phyloP scores from a whole-genome alignment of 2,888 invertebrate species.

The Meiosimyza platycephala region DNA sequence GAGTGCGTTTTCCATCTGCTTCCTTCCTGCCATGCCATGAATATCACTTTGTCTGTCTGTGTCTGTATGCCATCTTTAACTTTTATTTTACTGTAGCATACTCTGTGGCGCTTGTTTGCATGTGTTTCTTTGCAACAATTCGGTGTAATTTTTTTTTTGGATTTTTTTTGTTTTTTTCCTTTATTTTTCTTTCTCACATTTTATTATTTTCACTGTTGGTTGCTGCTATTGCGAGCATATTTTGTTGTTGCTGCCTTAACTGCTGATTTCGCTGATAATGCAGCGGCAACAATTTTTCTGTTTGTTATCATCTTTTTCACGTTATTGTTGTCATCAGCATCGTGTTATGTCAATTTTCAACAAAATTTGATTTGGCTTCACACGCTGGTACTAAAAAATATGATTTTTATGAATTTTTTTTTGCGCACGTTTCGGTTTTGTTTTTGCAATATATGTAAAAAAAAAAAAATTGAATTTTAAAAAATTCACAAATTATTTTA shows the following conservation, averaged over 20 bases:
- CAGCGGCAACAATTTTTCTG: conserved; percentile 31
- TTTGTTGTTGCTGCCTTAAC: neutral
- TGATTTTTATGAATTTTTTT: too few species aligned
- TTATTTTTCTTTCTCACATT: neutral
- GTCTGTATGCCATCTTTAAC: too few species aligned
- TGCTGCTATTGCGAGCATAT: neutral
- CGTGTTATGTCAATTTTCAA: conserved; percentile 17
- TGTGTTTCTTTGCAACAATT: conserved; percentile 29
- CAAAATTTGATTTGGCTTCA: neutral
- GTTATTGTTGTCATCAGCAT: neutral
- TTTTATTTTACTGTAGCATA: conserved; percentile 29
- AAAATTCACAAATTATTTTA: conserved; percentile 35
- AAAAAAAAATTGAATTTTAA: neutral
- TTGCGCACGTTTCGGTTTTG: neutral
- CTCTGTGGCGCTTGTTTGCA: conserved; percentile 5
- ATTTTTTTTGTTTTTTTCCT: neutral
- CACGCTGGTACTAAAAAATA: too few species aligned
- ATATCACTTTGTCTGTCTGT: neutral
- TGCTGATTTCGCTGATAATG: conserved; percentile 35
- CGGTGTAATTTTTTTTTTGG: neutral
- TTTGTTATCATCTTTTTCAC: conserved; percentile 6
- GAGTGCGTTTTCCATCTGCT: conserved; percentile 31
- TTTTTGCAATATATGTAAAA: neutral
- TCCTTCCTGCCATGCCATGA: conserved; percentile 2
- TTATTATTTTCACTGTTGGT: neutral